Base-by-base conservation (phyloP, 2,888 invertebrate species). In the Cosmia pyralina region DNA sequence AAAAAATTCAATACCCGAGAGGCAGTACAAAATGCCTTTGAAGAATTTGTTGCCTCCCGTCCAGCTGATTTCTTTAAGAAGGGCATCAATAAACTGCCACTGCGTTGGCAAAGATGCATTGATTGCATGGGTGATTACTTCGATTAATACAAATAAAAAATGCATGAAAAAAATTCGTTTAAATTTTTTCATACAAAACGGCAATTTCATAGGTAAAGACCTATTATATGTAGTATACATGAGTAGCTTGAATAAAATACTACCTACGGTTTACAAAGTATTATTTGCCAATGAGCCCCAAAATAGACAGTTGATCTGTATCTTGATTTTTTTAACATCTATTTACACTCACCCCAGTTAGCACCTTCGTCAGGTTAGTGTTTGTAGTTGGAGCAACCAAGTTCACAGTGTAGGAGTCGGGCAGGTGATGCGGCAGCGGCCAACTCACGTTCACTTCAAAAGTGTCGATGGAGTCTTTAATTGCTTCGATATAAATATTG, bases 381-480 rank as follows among this genome's bases (percentile, higher is more conserved):
- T 83, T 79, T 0, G 89, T 17, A 2, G 15, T 73, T 0, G 90
- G 28, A 48, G 15, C 81, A 2, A 74, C 64, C 17, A 95, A 75
- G 0, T 90, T 92, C 7, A 94, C 83, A 38, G 90, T 91, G 85
- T 94, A 95, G 2, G 53, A 55, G 0, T 88, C 78, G 0, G 94
- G 93, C 0, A 44, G 48, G 19, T 53, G 67, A 0, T 6, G 22
- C 0, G 93, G 93, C 4, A 17, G 66, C 0, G 68, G 19, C 96
- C 95, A 96, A 0, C 55, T 70, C 4, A 93, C 93, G 5, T 48
- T 71, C 13, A 96, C 90, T 15, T 85, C 79, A 93, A 93, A 94
- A 0, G 84, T 87, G 1, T 75, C 75, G 0, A 57, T 73, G 8
- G 79, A 75, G 1, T 83, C 77, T 53, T 85, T 78, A 2, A 34